phyloP scores from a whole-genome alignment of 1,140 invertebrate genomes.

The Maconellicoccus hirsutus region DNA sequence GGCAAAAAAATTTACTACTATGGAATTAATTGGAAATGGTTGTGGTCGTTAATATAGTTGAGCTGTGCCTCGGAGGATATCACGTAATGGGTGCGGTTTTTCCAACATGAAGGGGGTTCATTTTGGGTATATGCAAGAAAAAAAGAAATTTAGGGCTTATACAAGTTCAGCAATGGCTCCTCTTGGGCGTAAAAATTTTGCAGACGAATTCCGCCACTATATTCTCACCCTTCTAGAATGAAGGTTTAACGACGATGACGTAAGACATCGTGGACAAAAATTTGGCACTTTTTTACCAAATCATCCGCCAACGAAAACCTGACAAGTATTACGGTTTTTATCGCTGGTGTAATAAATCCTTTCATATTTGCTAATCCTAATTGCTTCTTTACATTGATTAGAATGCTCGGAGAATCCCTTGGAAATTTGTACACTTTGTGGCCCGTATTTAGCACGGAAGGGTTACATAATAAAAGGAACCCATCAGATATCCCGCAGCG shows the following conservation, averaged over 20 bases:
- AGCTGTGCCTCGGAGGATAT: no score
- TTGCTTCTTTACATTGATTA: conserved; percentile 5
- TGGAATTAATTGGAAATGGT: background rate
- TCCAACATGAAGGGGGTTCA: no score
- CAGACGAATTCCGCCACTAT: background rate
- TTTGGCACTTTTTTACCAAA: background rate
- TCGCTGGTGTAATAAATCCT: background rate
- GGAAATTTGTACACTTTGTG: conserved; percentile 4
- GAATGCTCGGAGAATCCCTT: background rate
- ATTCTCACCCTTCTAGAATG: background rate
- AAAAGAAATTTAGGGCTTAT: no score
- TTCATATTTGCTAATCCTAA: background rate
- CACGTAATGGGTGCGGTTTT: no score
- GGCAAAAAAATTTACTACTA: background rate
- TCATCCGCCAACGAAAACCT: background rate
- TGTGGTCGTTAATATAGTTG: background rate
- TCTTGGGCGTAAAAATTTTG: no score
- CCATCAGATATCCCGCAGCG: background rate
- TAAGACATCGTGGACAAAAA: background rate
- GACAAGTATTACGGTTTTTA: background rate
- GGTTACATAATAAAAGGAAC: conserved; percentile 16
- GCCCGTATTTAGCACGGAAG: conserved; percentile 13
- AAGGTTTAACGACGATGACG: background rate
- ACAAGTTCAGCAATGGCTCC: no score
- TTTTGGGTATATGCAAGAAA: no score